Percentiles rank a stretch among this genome's conserved stretches.
Evolutionary conservation across 1,140 invertebrate genomes (phyloP).

Genomic region (Ylistrum balloti): DNA sequence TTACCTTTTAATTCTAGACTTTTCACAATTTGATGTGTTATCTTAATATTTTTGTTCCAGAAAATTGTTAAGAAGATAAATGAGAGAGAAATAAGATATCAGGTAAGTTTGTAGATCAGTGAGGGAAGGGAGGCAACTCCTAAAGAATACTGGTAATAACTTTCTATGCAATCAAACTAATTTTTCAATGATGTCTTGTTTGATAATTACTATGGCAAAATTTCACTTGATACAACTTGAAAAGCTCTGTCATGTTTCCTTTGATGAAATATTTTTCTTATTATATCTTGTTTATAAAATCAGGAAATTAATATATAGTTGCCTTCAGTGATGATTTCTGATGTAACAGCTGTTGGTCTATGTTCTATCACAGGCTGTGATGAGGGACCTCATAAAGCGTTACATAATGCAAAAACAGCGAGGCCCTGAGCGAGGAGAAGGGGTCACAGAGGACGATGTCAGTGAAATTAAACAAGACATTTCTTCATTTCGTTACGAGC

Average conservation of each 20-base stretch:
- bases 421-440: conserved; percentile 96
- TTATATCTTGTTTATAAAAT: too few relatives aligned
- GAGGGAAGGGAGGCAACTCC: neutral
- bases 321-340: too few relatives aligned
- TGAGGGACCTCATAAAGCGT: conserved; percentile 94
- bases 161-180: neutral
- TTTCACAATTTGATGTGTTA: neutral
- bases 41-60: conserved; percentile 73
- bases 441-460: conserved; percentile 99
- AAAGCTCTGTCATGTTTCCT: too few relatives aligned
- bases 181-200: too few relatives aligned
- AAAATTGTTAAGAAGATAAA: conserved; percentile 82
- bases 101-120: conserved; percentile 72
- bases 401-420: conserved; percentile 98
- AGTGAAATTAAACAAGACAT: conserved; percentile 99
- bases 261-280: too few relatives aligned
- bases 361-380: conserved; percentile 89
- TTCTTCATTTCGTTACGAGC: conserved; percentile 86
- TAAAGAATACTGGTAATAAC: neutral
- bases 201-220: too few relatives aligned
- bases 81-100: conserved; percentile 81
- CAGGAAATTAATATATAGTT: too few relatives aligned
- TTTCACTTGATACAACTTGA: too few relatives aligned
- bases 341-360: too few relatives aligned
- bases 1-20: too few relatives aligned